Percentiles rank a stretch among this genome's conserved stretches.
These are phyloP conservation scores for Stegodyphus dumicola DNA, from an alignment of 1,140 invertebrate species.

Conservation along the genomic window DNA sequence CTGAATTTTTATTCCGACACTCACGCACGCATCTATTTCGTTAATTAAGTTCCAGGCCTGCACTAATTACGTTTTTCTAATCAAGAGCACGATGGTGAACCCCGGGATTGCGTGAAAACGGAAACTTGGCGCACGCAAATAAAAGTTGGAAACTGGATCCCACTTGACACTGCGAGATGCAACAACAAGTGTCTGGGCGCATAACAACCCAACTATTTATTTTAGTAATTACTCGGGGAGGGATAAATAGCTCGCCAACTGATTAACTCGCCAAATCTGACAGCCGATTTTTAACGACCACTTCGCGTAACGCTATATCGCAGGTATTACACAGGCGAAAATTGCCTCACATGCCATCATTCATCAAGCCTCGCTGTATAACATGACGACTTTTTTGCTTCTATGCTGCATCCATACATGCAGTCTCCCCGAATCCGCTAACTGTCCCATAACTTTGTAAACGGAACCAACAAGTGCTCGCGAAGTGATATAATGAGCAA, in stretches of 20 bases:
- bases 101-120: constrained; percentile 19
- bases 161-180: constrained; percentile 1
- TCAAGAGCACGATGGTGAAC: too few species aligned
- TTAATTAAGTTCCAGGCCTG: too few species aligned
- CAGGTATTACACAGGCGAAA: constrained; percentile 28
- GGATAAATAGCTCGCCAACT: constrained; percentile 55
- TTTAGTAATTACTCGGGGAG: constrained; percentile 45
- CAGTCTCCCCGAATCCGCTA: constrained; percentile 11
- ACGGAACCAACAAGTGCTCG: constrained; percentile 58
- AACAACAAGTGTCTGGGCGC: constrained; percentile 45
- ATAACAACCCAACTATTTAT: constrained; percentile 55
- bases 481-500: constrained; percentile 57
- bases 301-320: constrained; percentile 9
- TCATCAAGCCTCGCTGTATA: constrained; percentile 28
- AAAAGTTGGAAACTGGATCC: constrained; percentile 41
- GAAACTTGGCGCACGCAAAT: constrained; percentile 8
- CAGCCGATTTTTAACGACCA: constrained; percentile 59
- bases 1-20: too few species aligned
- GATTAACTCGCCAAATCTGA: constrained; percentile 57
- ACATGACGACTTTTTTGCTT: constrained; percentile 24
- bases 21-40: too few species aligned
- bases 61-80: too few species aligned
- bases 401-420: too few species aligned
- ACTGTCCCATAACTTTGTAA: constrained; percentile 62
- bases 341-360: constrained; percentile 50